Base-by-base conservation (phyloP, 1,140 invertebrate species). In the Saccostrea echinata region DNA sequence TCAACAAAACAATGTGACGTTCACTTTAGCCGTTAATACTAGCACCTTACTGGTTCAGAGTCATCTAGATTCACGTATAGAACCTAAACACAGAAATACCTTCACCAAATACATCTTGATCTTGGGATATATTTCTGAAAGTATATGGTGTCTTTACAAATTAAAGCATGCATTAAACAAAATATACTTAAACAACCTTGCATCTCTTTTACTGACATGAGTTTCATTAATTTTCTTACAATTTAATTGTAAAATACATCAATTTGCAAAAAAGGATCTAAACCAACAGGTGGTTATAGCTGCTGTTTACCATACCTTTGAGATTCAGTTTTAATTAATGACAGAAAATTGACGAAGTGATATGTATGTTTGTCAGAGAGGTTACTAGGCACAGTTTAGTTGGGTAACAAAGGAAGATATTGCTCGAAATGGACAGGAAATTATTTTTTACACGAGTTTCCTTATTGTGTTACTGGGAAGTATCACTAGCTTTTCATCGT, bases 21-120 rank as follows among this genome's bases (percentile, higher is more conserved):
- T 30, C n/a, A n/a, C n/a, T 16, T 76, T 27, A 27, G 33, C 27
- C 27, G 30, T 68, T 3, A 68, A 68, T 27, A 76, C 68, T 76
- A 76, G 68, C 68, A 76, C 68, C 68, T 76, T 76, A 30, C 57
- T 64, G 57, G 57, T 64, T 64, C 57, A 64, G 24, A 64, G 21
- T 9, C 18, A 33, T 33, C 30, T 68, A 68, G 64, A 68, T 55
- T 55, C 53, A 55, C 11, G 27, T 68, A 21, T n/a, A n/a, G n/a
- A 76, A 76, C 64, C 33, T 76, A 13, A 30, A 76, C 55, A 61
- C 18, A 0, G n/a, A 61, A 18, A 61, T 61, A n/a, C 55, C 55
- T n/a, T 61, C 55, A 61, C 55, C 55, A 21, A 3, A 3, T 43
- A 61, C n/a, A 61, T n/a, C 55, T 21, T 21, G 2, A n/a, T 61